Base-by-base conservation (phyloP, 1,140 invertebrate genomes). In the Lordiphosa clarofinis region DNA sequence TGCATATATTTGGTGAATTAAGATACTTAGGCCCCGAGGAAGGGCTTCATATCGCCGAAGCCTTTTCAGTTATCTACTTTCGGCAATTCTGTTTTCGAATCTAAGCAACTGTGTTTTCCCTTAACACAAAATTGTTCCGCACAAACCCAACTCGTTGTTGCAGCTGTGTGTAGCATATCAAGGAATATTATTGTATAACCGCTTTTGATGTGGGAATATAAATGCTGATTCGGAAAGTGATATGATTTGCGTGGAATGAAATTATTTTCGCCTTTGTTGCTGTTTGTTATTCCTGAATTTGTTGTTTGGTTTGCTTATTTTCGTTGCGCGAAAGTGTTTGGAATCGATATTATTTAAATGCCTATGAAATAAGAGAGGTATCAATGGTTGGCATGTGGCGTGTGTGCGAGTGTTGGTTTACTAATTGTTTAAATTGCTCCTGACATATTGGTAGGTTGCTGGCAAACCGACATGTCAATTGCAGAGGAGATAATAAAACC, bases 371-470 rank as follows among this genome's bases (percentile, higher is more conserved):
- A 46, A 13, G 69, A 49, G 42, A 44, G 9, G 35, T 37, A 48
- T 36, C 39, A 28, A 39, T 13, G 43, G 65, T 49, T 58, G 28
- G 33, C 35, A 61, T 42, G 28, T 46, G 46, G 31, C 61, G 55
- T 72, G 59, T 69, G 74, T 59, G 49, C 58, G 56, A 64, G 13
- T 73, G 39, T 81, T 82, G 76, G 52, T 53, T 81, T 82, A 81
- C 75, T 82, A 82, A 82, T 82, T 84, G 75, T 62, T 61, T 48
- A 38, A 13, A 28, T n/a, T 28, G 9, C 10, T 33, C 33, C 28
- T 24, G 21, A 24, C 21, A 24, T 1, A 24, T 24, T 24, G 21
- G 21, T 24, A 0, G 21, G 21, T 24, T 24, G 21, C 21, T 31
- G 28, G 28, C 4, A 6, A 6, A 1, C 4, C 24, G 24, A 28